These are phyloP conservation scores for Marmota monax DNA, from an alignment of 2,113 vertebrate genomes.

Conservation along the genomic window DNA sequence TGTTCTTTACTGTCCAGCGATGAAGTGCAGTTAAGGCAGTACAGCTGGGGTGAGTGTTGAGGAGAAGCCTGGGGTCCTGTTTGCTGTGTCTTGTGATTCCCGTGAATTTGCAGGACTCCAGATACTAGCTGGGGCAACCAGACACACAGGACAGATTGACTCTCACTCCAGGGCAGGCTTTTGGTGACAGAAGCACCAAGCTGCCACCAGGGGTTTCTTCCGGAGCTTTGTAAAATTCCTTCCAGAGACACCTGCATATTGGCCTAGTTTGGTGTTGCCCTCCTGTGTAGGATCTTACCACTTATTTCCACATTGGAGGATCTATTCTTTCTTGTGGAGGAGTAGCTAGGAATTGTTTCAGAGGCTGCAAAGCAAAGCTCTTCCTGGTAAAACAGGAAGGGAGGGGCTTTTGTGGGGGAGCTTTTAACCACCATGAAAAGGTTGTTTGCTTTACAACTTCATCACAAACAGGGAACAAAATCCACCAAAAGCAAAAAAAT, in stretches of 20 bases:
- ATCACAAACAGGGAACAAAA: constrained; percentile 40
- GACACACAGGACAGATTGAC: fast-evolving
- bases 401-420: neutral
- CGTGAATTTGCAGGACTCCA: neutral
- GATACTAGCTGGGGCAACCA: neutral
- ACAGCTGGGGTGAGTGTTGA: neutral
- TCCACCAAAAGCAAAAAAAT: constrained; percentile 21
- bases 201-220: neutral
- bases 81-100: neutral
- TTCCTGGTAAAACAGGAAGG: constrained; percentile 52
- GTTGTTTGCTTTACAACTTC: constrained; percentile 55
- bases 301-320: neutral
- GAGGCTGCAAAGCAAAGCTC: neutral
- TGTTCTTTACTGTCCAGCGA: neutral
- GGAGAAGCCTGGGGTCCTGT: neutral
- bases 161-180: neutral
- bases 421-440: neutral
- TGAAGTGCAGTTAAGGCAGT: neutral
- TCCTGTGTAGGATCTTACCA: neutral
- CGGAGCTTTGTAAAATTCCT: neutral
- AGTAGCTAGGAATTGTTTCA: constrained; percentile 23
- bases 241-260: neutral
- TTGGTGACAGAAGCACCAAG: neutral
- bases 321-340: neutral
- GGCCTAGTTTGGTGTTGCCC: neutral